Evolutionary conservation across 1,140 invertebrate species (phyloP).

Genomic region (Phocides pigmalion): DNA sequence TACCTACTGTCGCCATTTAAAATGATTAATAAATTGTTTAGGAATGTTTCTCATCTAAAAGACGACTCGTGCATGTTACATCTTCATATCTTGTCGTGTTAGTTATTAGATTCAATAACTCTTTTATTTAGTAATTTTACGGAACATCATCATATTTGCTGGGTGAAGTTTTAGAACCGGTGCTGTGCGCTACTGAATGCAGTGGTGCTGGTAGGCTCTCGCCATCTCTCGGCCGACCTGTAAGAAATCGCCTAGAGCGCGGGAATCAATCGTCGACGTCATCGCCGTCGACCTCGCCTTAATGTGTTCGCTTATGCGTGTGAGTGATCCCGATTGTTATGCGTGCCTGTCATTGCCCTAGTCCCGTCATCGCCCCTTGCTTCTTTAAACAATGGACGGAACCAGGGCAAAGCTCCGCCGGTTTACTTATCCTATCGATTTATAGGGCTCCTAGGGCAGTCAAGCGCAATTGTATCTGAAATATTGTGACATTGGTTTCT

Average conservation of each 20-base stretch:
- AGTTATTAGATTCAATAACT: too few species aligned
- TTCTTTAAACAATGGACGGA: constrained; percentile 69
- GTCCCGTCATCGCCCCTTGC: constrained; percentile 47
- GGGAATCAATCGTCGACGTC: constrained; percentile 36
- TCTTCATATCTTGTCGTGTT: too few species aligned
- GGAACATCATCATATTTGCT: constrained; percentile 1
- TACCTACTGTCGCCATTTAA: too few species aligned
- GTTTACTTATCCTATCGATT: constrained; percentile 50
- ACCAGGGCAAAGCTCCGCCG: constrained; percentile 54
- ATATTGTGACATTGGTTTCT: neutral
- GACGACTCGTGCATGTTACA: too few species aligned
- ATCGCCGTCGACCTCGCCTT: constrained; percentile 48
- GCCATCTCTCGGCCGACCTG: constrained; percentile 8
- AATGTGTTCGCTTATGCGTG: constrained; percentile 40
- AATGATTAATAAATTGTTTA: too few species aligned
- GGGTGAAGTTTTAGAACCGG: constrained; percentile 23
- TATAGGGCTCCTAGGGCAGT: constrained; percentile 37
- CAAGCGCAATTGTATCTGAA: neutral
- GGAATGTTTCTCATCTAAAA: too few species aligned
- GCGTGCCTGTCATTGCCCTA: constrained; percentile 70
- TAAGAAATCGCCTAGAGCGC: constrained; percentile 34
- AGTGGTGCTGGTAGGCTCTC: constrained; percentile 20
- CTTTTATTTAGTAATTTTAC: too few species aligned
- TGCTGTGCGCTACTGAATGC: constrained; percentile 30
- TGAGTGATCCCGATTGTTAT: constrained; percentile 57